Evolutionary conservation across 2,113 vertebrate species (phyloP), one percentile per base, ranked within the genome.

Genomic region (Corydoras sp.): DNA sequence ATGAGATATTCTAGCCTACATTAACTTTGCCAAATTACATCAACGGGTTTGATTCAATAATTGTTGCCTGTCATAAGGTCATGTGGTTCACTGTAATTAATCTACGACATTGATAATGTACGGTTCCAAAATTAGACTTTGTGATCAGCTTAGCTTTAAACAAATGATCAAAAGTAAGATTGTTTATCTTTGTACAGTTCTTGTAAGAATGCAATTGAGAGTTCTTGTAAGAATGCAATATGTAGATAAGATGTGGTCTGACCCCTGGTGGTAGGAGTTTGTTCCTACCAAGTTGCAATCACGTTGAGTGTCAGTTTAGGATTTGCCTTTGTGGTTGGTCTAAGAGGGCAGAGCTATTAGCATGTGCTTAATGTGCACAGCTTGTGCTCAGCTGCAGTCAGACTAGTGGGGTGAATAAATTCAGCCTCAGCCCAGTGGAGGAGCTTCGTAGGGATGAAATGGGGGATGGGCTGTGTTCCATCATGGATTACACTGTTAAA

Each of bases 341-440:
- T 62, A 24, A 49, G 69, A 63, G 4, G 58, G 31, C 59, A 70
- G 15, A 18, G 14, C 50, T 62, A 76, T 69, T 72, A 69, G 69
- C 67, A 76, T 79, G 73, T 76, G 56, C 15, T 72, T 68, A 69
- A 30, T n/a, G 48, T 72, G 69, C 49, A 55, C 62, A 51, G 65
- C 59, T 61, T 43, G 35, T 43, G 35, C 35, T 43, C 2, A 2
- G 35, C 35, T 43, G 35, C 35, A 43, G 35, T 43, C 35, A 43
- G 35, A 43, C 35, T 43, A 43, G 35, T 43, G 35, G 4, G 35
- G 35, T 43, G 35, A 43, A 43, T 43, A 43, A 43, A 43, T 43
- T 43, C 35, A 43, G 35, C 35, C 35, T 5, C 7, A 43, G 35
- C 35, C 35, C 35, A 43, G 35, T 43, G 35, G 35, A 43, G 35